phyloP scores from a whole-genome alignment of 2,888 invertebrate genomes.

The Tigriopus californicus region DNA sequence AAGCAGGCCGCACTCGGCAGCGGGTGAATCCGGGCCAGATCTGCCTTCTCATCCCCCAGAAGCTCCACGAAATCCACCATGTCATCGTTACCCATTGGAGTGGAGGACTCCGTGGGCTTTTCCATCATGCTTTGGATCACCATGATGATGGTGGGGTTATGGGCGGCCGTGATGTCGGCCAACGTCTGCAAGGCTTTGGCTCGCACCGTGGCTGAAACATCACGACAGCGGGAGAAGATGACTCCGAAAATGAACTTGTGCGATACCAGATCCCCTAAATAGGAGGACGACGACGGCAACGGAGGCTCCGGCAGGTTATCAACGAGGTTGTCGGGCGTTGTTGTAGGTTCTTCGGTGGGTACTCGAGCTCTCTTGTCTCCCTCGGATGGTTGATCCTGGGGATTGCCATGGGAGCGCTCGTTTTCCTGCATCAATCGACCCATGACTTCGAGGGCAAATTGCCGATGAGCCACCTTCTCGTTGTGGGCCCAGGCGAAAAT shows the following conservation, averaged over 20 bases:
- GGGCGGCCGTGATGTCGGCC: slow-evolving; percentile 30
- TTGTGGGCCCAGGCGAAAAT: slow-evolving; percentile 27
- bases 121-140: slow-evolving; percentile 19
- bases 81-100: neutral
- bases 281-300: too few relatives aligned
- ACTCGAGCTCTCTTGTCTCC: neutral
- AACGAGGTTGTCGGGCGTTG: too few relatives aligned
- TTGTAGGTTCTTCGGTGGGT: neutral
- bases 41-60: neutral
- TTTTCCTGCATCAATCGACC: slow-evolving; percentile 26
- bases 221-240: slow-evolving; percentile 35
- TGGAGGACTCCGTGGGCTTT: neutral
- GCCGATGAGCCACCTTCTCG: slow-evolving; percentile 29
- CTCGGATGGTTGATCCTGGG: slow-evolving; percentile 10
- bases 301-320: too few relatives aligned
- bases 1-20: slow-evolving; percentile 26
- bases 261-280: slow-evolving; percentile 16
- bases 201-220: slow-evolving; percentile 39
- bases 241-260: slow-evolving; percentile 31
- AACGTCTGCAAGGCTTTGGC: slow-evolving; percentile 41
- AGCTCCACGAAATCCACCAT: slow-evolving; percentile 3
- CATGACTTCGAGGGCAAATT: slow-evolving; percentile 35
- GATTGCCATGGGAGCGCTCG: slow-evolving; percentile 1
- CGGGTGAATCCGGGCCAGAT: slow-evolving; percentile 20
- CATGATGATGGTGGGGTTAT: slow-evolving; percentile 19